Evolutionary conservation across 2,113 vertebrate genomes (phyloP).

Genomic region (Heliornis fulica): DNA sequence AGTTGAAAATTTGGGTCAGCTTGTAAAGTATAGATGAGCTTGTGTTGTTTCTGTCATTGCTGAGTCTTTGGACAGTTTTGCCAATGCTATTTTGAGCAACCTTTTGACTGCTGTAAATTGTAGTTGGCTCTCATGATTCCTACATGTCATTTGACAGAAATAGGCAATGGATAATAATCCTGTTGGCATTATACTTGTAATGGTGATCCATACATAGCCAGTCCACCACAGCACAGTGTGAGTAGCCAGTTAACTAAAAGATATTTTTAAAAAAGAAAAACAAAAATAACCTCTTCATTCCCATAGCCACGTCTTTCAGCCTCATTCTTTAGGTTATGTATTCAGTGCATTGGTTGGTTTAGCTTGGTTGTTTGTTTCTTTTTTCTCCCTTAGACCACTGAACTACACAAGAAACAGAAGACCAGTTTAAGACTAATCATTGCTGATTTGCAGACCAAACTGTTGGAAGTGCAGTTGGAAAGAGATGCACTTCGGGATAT

Average conservation of each 20-base stretch:
- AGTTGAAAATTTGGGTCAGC: background rate
- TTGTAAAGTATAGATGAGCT: background rate
- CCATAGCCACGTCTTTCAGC: background rate
- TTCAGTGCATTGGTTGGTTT: background rate
- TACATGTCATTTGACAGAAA: background rate
- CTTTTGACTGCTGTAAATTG: background rate
- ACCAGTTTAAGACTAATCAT: slow-evolving; percentile 54
- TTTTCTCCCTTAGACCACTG: slow-evolving; percentile 52
- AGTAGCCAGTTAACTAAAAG: background rate
- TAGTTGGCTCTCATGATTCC: background rate
- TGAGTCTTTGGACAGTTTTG: background rate
- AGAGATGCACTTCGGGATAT: slow-evolving; percentile 70
- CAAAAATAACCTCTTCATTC: background rate
- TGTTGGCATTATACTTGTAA: background rate
- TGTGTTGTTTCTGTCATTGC: background rate
- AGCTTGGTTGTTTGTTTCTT: background rate
- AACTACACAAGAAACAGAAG: slow-evolving; percentile 68
- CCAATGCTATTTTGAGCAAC: background rate
- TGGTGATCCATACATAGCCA: rapidly evolving
- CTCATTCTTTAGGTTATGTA: background rate
- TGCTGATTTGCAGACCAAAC: slow-evolving; percentile 72
- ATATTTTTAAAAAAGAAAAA: no score
- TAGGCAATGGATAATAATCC: background rate
- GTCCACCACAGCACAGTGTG: background rate
- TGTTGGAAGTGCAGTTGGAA: slow-evolving; percentile 74